Base-by-base conservation (phyloP, 37 sponge, comb jelly and placozoan species). In the Halichondria panicea region DNA sequence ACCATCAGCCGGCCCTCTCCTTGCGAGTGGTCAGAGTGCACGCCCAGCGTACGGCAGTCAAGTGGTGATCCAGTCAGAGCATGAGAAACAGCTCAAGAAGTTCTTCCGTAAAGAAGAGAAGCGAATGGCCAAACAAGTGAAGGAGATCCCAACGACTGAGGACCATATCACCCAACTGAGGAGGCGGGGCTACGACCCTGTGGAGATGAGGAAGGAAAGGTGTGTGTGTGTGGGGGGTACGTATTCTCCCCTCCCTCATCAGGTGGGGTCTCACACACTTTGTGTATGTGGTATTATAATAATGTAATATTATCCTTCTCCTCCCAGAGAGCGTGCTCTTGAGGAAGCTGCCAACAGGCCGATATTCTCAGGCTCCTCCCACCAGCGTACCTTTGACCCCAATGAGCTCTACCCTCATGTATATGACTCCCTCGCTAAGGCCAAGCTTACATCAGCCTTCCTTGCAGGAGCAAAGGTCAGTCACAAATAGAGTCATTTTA, bases 51-150 rank as follows among this genome's bases (percentile, higher is more conserved):
- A 46, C 43, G 54, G 81, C 0, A 76, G 88, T 36, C 88, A 81
- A 52, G 82, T 81, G 31, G 44, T 54, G 54, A 87, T 76, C 28
- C 81, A 93, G 75, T 91, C 97, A 12, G 74, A 90, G 42, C 71
- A 88, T 37, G 97, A 97, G 81, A 87, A 86, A 43, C 43, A 68
- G 18, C 68, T 92, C 72, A 79, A 67, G 77, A 94, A 91, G 74
- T 70, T 79, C 63, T 13, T 80, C 6, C 61, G 91, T 18, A 93
- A 94, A 62, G 93, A 93, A 37, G 92, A 87, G 77, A 71, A 76
- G 91, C 77, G 53, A 52, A 62, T 68, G 40, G 63, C 82, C 27
- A 65, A 22, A 33, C 81, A 71, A 33, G 57, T 56, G 41, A 78
- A 77, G 55, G 73, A 69, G 34, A 73, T 50, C 21, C 35, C 25